Base-by-base conservation (phyloP, 2,113 vertebrate genomes). In the Cryptotis parvus region DNA sequence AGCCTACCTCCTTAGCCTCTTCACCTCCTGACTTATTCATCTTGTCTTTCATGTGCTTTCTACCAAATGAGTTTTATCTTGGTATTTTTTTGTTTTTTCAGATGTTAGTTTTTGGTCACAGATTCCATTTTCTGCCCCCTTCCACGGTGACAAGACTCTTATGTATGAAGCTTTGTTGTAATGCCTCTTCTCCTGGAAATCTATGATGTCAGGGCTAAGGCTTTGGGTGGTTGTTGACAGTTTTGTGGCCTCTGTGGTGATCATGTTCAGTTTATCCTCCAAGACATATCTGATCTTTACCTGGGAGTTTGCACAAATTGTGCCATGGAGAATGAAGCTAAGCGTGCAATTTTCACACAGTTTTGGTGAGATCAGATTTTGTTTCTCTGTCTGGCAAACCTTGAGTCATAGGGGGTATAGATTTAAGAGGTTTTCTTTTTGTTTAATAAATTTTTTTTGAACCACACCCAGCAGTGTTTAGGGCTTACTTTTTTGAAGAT, bases 51-150 rank as follows among this genome's bases (percentile, higher is more conserved):
- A 58, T 86, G 58, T 11, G 24, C 22, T 74, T 45, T 72, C 72
- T 31, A 91, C 49, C 66, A 18, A 45, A 24, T 58, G 20, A 58
- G 24, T 58, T 58, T 58, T 58, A 6, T 58, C 24, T 58, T 58
- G 20, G 55, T 58, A 24, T 58, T 20, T 58, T 58, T 58, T 58
- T 55, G 55, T 3, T 4, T 58, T 58, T 58, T 24, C 18, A 58
- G 55, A 58, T 58, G 26, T 65, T 27, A 29, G 27, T 65, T 92
- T 94, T 79, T 69, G 63, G 55, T n/a, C n/a, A n/a, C n/a, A n/a
- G n/a, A n/a, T 91, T 45, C 16, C 41, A 75, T 84, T 91, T 91
- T 83, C 35, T 61, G 73, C 10, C 35, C 52, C 27, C 24, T 27
- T n/a, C 8, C 31, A 3, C 63, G 78, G 20, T 15, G 45, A 66